Evolutionary conservation across 2,797 vertebrate genomes (phyloP).

Genomic region (Sternarchorhynchus goeldii): DNA sequence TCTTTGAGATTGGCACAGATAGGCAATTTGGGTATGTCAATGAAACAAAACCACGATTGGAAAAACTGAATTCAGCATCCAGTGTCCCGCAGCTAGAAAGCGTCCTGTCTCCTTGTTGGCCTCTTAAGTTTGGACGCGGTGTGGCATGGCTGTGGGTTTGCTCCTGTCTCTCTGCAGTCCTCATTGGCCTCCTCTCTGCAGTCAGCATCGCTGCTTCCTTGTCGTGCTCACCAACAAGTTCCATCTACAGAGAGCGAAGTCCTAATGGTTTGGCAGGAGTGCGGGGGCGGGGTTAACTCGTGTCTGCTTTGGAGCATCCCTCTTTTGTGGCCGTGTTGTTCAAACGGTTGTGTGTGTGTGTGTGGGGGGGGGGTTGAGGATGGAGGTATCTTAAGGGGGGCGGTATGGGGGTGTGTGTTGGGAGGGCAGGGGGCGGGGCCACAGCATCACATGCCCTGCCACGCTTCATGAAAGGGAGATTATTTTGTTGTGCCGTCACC

Average conservation of each 20-base stretch:
- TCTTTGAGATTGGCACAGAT: not conserved
- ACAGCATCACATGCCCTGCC: not conserved
- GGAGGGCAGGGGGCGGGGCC: no score
- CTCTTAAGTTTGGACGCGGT: not conserved
- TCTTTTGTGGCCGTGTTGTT: no score
- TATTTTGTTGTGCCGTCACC: constrained; percentile 25
- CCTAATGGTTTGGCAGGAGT: no score
- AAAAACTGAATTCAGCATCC: constrained; percentile 4
- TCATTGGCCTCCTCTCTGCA: not conserved
- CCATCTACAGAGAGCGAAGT: not conserved
- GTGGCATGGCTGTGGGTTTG: not conserved
- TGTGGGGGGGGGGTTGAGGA: no score
- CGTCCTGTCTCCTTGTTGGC: not conserved
- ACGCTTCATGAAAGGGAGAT: not conserved
- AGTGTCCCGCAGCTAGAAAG: constrained; percentile 7
- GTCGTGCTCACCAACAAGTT: constrained; percentile 19
- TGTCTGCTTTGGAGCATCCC: no score
- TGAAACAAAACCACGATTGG: constrained; percentile 8
- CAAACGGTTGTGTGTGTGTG: no score
- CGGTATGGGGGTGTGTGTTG: no score
- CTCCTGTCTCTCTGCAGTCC: not conserved
- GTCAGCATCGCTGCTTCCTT: not conserved
- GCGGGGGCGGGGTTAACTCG: no score
- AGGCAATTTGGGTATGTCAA: constrained; percentile 1
- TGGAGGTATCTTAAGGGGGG: no score